Evolutionary conservation across 2,797 vertebrate genomes (phyloP).

Genomic region (Darevskia nairensis): DNA sequence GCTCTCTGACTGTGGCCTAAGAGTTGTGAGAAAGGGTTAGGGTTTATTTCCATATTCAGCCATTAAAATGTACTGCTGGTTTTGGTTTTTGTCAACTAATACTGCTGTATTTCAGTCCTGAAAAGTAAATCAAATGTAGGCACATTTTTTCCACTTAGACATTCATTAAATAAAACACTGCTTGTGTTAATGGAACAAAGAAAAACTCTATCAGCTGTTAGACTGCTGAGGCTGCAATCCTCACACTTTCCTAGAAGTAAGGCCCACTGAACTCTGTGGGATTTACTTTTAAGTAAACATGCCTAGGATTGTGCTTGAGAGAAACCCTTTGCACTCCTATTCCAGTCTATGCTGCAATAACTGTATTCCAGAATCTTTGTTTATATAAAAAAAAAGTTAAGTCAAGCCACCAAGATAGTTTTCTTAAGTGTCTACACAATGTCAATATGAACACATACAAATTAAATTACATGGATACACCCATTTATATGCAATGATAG

Average conservation of each 20-base stretch:
- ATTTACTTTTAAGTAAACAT: constrained; percentile 17
- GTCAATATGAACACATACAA: constrained; percentile 94
- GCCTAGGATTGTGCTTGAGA: constrained; percentile 21
- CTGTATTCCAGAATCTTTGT: constrained; percentile 81
- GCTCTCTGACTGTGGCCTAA: not conserved
- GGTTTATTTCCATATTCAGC: constrained; percentile 76
- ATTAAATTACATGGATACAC: constrained; percentile 96
- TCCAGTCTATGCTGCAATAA: constrained; percentile 87
- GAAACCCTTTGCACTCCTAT: constrained; percentile 79
- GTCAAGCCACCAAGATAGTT: constrained; percentile 97
- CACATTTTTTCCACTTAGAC: constrained; percentile 83
- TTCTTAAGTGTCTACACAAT: constrained; percentile 91
- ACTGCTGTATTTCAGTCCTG: constrained; percentile 77
- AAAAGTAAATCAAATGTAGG: constrained; percentile 81
- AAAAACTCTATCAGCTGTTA: constrained; percentile 77
- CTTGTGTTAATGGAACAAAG: constrained; percentile 82
- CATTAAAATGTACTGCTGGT: constrained; percentile 83
- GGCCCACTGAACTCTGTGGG: constrained; percentile 46
- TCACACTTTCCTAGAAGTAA: constrained; percentile 63
- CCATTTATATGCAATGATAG: constrained; percentile 97
- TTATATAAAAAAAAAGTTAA: constrained; percentile 86
- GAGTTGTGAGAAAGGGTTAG: constrained; percentile 75
- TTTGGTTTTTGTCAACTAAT: constrained; percentile 78
- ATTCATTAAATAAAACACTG: constrained; percentile 89
- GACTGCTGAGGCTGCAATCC: constrained; percentile 75